Evolutionary conservation across 2,113 vertebrate species (phyloP).

Genomic region (Speoplatyrhinus poulsoni): DNA sequence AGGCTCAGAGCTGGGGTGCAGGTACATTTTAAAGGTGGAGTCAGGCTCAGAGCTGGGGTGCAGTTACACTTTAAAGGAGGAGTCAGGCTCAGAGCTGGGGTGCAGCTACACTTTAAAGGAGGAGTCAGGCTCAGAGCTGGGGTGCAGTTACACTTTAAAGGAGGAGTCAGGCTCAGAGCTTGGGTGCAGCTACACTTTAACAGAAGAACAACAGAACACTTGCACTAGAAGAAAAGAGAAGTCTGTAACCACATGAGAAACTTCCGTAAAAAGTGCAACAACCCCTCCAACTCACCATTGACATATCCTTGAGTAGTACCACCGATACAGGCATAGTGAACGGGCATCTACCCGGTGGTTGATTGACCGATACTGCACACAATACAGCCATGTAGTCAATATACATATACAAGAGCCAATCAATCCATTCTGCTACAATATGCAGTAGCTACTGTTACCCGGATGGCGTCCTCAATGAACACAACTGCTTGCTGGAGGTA

Average conservation of each 20-base stretch:
- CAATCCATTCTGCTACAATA: too few relatives aligned
- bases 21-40: too few relatives aligned
- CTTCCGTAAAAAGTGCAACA: not conserved
- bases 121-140: too few relatives aligned
- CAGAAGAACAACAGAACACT: not conserved
- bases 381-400: conserved; percentile 5
- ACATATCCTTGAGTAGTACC: conserved; percentile 87
- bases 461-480: conserved; percentile 92
- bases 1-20: too few relatives aligned
- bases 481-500: conserved; percentile 87
- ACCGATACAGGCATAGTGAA: conserved; percentile 87
- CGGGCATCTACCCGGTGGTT: conserved; percentile 87
- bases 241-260: not conserved
- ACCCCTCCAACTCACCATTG: conserved; percentile 84
- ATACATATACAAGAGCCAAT: not conserved
- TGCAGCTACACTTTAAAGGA: too few relatives aligned
- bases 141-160: not conserved
- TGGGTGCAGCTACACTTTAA: not conserved
- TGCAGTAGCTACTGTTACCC: conserved; percentile 68
- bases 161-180: not conserved
- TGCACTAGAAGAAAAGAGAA: not conserved
- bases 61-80: too few relatives aligned
- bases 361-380: conserved; percentile 90
- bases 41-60: too few relatives aligned
- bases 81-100: too few relatives aligned